Evolutionary conservation across 2,797 vertebrate genomes (phyloP), one percentile per base, ranked within the genome.

Genomic region (Danio jaintianensis): DNA sequence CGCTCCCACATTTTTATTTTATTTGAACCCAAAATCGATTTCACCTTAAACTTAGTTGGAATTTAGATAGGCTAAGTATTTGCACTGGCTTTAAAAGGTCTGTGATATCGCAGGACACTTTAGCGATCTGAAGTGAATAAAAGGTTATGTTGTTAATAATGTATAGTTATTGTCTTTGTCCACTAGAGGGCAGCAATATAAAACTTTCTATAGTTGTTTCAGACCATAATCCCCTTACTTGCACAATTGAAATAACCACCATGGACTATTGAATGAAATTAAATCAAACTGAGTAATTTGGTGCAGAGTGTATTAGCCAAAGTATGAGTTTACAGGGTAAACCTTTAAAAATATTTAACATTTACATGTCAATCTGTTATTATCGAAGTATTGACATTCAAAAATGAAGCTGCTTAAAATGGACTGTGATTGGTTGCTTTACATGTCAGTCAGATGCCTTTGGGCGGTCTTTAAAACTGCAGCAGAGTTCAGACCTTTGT

Each of bases 101-200:
- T 29, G 6, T 53, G 50, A 42, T 55, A 42, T 71, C 16, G 55
- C 36, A 8, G n/a, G 4, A 20, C 11, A 55, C 0, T 1, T 18
- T 10, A 69, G 8, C 38, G 16, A 12, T 40, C 52, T 40, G 12
- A 2, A 7, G n/a, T 53, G 36, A 42, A 42, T 29, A 68, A 61
- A 45, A 22, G 38, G 6, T 20, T 45, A 18, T 38, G 4, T 53
- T 16, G 13, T 5, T 48, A 6, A 18, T 11, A 12, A 18, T 11
- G 48, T 61, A 1, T 22, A 18, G 18, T 10, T 63, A 29, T 48
- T 36, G 3, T 0, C 15, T 29, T 74, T 69, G 59, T 43, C 78
- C 83, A 83, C 79, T 79, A 82, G 86, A 78, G 76, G 71, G 67
- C 79, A 85, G 79, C 64, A 82, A 40, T 38, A 59, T 18, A 63